Conservation (phyloP, 2,797 vertebrate genomes). For the Acanthopagrus latus region DNA sequence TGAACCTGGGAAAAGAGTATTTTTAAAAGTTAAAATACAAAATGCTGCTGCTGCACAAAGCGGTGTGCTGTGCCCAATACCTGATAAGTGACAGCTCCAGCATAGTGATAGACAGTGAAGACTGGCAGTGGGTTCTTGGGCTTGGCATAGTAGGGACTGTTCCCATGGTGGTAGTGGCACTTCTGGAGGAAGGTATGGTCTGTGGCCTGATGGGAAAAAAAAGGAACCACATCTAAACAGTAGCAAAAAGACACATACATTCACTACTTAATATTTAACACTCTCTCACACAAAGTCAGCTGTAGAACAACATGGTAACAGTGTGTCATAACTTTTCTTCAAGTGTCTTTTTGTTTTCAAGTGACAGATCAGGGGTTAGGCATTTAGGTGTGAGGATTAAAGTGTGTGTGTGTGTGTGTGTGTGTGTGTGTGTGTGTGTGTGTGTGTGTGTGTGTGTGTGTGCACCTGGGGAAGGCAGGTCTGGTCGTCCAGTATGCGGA, state of each 20-base stretch:
- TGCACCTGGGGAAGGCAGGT: conserved; percentile 90
- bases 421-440: too few relatives aligned
- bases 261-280: not conserved
- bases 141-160: conserved; percentile 89
- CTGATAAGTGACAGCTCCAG: conserved; percentile 94
- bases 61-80: conserved; percentile 66
- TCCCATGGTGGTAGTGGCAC: conserved; percentile 94
- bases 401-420: too few relatives aligned
- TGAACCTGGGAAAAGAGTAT: conserved; percentile 85
- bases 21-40: too few relatives aligned
- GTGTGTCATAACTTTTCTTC: not conserved
- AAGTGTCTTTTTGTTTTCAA: too few relatives aligned
- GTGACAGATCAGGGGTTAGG: too few relatives aligned
- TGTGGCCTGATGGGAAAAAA: conserved; percentile 86
- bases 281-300: not conserved
- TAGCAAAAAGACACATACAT: not conserved
- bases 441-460: too few relatives aligned
- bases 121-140: conserved; percentile 92
- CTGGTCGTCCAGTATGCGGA: conserved; percentile 92
- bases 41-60: not conserved
- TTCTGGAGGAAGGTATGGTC: conserved; percentile 97
- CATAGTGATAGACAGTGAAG: conserved; percentile 92
- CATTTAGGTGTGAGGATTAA: too few relatives aligned
- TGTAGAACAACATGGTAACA: not conserved
- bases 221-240: not conserved